phyloP scores from a whole-genome alignment of 1,140 invertebrate species.

The Achatina immaculata region DNA sequence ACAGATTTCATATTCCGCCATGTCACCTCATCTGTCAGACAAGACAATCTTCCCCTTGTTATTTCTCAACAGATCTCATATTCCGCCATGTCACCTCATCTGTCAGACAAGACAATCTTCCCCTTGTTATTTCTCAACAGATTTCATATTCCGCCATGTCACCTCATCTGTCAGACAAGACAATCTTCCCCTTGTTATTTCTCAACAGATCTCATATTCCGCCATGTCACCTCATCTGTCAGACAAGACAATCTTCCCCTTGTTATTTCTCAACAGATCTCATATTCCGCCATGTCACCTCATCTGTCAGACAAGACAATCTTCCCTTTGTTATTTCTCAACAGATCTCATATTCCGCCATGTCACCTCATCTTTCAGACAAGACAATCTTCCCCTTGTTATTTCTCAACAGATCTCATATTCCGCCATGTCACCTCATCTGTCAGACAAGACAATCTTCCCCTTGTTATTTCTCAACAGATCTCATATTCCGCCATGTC shows the following conservation, averaged over 20 bases:
- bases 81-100: constrained; percentile 51
- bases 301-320: background rate
- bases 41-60: constrained; percentile 49
- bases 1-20: constrained; percentile 56
- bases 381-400: background rate
- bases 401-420: background rate
- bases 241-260: background rate
- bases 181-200: background rate
- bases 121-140: constrained; percentile 46
- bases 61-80: constrained; percentile 54
- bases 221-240: background rate
- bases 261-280: background rate
- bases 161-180: background rate
- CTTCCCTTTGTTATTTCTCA: background rate
- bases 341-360: background rate
- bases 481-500: constrained; percentile 56
- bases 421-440: background rate
- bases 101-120: constrained; percentile 50
- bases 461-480: constrained; percentile 39
- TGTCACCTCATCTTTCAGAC: background rate
- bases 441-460: too few relatives aligned
- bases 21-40: constrained; percentile 54
- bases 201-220: background rate
- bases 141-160: background rate
- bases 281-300: background rate